Base-by-base conservation (phyloP, 2,113 vertebrate genomes). In the Chunga burmeisteri region DNA sequence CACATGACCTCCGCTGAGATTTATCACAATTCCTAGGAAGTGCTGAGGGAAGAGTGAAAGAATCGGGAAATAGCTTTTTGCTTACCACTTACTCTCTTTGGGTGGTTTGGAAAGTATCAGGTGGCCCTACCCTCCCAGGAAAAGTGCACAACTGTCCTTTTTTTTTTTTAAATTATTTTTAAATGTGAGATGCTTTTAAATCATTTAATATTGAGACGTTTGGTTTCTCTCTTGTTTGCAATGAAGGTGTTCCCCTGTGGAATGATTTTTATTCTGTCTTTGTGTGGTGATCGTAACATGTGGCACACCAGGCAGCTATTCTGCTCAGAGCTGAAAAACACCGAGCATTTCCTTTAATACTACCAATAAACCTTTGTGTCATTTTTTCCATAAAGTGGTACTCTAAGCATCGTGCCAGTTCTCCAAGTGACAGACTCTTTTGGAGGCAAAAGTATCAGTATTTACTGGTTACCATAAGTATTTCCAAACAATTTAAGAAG, bases 281-380 rank as follows among this genome's bases (percentile, higher is more conserved):
- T 93, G 52, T 93, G 49, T 82, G 36, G 40, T 94, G 90, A 91
- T 95, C 62, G 36, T 90, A 97, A 92, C 58, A 47, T 87, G 89
- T 91, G 86, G 77, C 49, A 68, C 73, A 95, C 93, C 66, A 95
- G 95, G 72, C 49, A 95, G 78, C 74, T 84, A 89, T 95, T 96
- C 73, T 82, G 61, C 70, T 93, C 83, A 47, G 81, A 91, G 84
- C 61, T 93, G 78, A 94, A 85, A 95, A 91, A 62, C n/a, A 90
- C 63, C n/a, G 67, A 93, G 77, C 40, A 4, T 4, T 84, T 91
- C 46, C 65, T 95, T 94, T 87, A 96, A 94, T 96, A 65, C 56
- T 85, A 94, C 70, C 50, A 81, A 89, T 89, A 95, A 94, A 96
- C 42, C 65, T 80, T 94, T 89, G 50, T 86, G 58, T 40, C 74